Evolutionary conservation across 53 echinoderm and acorn worm species (phyloP).

Genomic region (Luidia sarsii): DNA sequence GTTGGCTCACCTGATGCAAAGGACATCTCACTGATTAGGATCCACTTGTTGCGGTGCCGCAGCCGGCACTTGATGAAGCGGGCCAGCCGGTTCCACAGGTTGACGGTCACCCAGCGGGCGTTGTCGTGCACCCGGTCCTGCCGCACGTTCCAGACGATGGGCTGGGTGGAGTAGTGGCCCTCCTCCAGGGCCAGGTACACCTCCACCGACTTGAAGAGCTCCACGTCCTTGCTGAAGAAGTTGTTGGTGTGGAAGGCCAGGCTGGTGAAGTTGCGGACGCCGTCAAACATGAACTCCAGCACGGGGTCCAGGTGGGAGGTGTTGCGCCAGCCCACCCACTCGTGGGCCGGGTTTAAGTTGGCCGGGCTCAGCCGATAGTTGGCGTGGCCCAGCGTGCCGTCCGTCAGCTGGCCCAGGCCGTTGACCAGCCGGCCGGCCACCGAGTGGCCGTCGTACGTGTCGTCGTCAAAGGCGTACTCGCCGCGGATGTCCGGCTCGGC

Average conservation of each 20-base stretch:
- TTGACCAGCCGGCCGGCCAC: constrained; percentile 53
- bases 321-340: constrained; percentile 97
- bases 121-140: constrained; percentile 74
- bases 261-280: constrained; percentile 84
- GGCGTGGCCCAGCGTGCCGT: constrained; percentile 74
- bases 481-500: constrained; percentile 70
- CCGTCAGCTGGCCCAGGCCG: constrained; percentile 92
- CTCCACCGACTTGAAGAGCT: constrained; percentile 67
- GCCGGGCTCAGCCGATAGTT: constrained; percentile 83
- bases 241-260: constrained; percentile 84
- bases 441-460: constrained; percentile 75
- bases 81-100: constrained; percentile 78
- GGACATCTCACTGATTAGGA: constrained; percentile 82
- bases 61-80: constrained; percentile 79
- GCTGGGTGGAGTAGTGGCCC: constrained; percentile 71
- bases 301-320: constrained; percentile 64
- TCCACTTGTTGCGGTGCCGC: constrained; percentile 78
- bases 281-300: constrained; percentile 83
- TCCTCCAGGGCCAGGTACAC: constrained; percentile 74
- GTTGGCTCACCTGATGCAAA: constrained; percentile 83
- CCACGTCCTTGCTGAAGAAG: constrained; percentile 82
- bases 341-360: constrained; percentile 73
- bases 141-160: constrained; percentile 51
- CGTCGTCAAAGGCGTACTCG: constrained; percentile 74
- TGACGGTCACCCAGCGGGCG: constrained; percentile 78